Evolutionary conservation across 2,888 invertebrate genomes (phyloP), one percentile per base, ranked within the genome.

Genomic region (Phasia obesa): DNA sequence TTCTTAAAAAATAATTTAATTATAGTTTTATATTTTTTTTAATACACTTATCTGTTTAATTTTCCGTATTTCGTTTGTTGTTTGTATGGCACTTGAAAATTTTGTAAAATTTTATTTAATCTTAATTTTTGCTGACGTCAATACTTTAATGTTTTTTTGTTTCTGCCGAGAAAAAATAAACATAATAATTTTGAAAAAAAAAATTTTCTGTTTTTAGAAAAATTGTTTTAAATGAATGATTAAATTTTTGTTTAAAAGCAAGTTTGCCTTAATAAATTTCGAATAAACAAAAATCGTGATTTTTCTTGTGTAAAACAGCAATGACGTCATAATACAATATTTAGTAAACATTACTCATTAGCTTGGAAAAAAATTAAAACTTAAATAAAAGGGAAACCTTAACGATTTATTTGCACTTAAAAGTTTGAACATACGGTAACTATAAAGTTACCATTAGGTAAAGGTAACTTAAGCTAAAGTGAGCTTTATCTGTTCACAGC

Each of bases 91-190:
- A 73, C 42, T 73, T 67, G 11, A 11, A 38, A 38, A n/a, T n/a
- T n/a, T n/a, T n/a, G n/a, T 15, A 38, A 15, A 38, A 42, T 42
- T 51, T 38, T 71, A 27, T 55, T 74, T 49, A 23, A 25, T 31
- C 25, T 38, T 31, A 35, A 35, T 44, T 31, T 19, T 49, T 59
- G 11, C 67, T 80, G 73, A 80, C 80, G 80, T 80, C 80, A 80
- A 80, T 69, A 44, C 11, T n/a, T 60, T 47, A 21, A 35, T 67
- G 35, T 53, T 79, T 38, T 60, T 42, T 25, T 67, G 38, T 38
- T 47, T 25, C 51, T 55, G 42, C 44, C 31, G 42, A 42, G 7
- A 21, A 70, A 42, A 65, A 65, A n/a, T 15, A 15, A 51, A 59
- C 23, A n/a, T 2, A 38, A 38, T 13, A 38, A 38, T 38, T 38